phyloP scores from a whole-genome alignment of 2,888 invertebrate genomes.

The Drepanosiphum platanoidis region DNA sequence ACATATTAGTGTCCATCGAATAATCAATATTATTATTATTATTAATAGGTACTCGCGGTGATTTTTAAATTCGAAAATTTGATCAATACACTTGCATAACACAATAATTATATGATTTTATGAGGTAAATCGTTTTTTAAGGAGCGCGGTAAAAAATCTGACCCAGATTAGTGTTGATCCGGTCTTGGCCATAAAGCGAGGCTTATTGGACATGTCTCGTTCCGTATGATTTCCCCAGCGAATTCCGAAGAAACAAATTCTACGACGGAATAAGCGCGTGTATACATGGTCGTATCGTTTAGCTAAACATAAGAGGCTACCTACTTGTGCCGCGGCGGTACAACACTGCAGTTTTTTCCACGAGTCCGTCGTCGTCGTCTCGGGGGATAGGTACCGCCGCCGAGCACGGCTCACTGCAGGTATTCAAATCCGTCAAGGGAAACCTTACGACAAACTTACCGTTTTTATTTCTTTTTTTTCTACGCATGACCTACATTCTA shows the following conservation, averaged over 20 bases:
- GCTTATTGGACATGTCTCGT: background rate
- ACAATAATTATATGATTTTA: too few relatives aligned
- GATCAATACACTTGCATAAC: too few relatives aligned
- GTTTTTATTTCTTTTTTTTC: background rate
- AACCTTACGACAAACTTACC: background rate
- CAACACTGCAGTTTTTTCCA: background rate
- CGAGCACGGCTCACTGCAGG: background rate
- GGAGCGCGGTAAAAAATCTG: too few relatives aligned
- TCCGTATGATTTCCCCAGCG: constrained; percentile 25
- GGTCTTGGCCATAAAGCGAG: too few relatives aligned
- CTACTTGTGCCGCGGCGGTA: background rate
- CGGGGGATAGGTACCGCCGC: background rate
- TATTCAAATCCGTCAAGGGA: background rate
- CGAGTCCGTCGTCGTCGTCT: background rate
- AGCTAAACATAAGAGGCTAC: background rate
- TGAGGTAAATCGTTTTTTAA: too few relatives aligned
- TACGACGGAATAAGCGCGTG: background rate
- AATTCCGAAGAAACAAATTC: constrained; percentile 1
- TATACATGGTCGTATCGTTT: background rate
- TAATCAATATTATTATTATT: too few relatives aligned
- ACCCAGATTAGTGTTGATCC: too few relatives aligned
- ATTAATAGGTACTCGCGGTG: too few relatives aligned
- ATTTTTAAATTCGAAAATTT: too few relatives aligned
- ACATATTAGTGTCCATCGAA: too few relatives aligned
- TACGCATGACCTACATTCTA: too few relatives aligned